These are phyloP conservation scores for Antheraea pernyi DNA, from an alignment of 1,140 invertebrate species.

Conservation along the genomic window DNA sequence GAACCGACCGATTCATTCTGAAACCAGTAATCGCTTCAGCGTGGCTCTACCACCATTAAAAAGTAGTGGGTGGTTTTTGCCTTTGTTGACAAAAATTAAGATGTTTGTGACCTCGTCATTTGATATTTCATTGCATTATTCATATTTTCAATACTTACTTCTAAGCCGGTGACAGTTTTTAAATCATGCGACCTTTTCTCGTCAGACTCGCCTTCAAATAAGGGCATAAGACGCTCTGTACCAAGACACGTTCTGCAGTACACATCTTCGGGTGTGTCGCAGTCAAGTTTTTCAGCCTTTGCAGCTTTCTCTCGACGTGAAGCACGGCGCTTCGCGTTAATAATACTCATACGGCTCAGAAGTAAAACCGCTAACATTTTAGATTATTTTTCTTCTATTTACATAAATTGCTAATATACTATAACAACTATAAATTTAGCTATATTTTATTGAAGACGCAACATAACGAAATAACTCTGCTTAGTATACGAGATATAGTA, in stretches of 20 bases:
- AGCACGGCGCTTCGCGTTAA: constrained; percentile 9
- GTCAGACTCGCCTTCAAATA: constrained; percentile 45
- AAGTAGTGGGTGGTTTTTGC: no score
- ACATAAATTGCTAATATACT: not conserved
- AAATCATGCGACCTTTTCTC: constrained; percentile 47
- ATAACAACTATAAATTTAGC: no score
- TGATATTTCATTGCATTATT: no score
- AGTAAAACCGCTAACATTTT: constrained; percentile 27
- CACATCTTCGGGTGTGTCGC: constrained; percentile 22
- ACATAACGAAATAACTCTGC: no score
- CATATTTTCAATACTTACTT: constrained; percentile 39
- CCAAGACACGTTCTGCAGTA: constrained; percentile 53
- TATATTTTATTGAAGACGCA: no score
- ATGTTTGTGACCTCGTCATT: no score
- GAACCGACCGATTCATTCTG: no score
- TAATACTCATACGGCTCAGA: constrained; percentile 18
- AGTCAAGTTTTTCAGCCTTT: constrained; percentile 27
- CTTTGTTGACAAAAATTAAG: no score
- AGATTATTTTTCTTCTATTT: not conserved
- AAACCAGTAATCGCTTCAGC: no score
- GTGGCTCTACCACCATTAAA: no score
- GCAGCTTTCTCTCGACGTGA: constrained; percentile 2
- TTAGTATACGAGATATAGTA: no score
- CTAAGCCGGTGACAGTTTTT: constrained; percentile 45
- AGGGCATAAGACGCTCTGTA: constrained; percentile 39